Evolutionary conservation across 2,113 vertebrate species (phyloP).

Genomic region (Vanacampus margaritifer): DNA sequence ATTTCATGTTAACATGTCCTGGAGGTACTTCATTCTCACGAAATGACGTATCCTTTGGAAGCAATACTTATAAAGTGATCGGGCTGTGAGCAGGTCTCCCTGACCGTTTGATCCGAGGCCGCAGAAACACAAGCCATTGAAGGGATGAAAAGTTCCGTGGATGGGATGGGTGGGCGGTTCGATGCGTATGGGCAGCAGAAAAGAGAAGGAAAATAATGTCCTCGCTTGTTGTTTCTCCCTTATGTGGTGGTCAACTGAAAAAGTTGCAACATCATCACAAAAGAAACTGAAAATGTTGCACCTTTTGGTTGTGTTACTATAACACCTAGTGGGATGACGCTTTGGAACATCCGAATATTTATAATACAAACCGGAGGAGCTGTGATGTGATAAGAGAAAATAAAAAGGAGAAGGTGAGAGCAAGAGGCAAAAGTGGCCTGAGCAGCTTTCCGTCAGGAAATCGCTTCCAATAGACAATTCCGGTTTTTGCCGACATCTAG

Average conservation of each 20-base stretch:
- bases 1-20: neutral
- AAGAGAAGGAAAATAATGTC: conserved; percentile 7
- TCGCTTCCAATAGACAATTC: neutral
- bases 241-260: conserved; percentile 9
- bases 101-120: conserved; percentile 75
- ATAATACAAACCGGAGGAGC: neutral
- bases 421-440: conserved; percentile 4
- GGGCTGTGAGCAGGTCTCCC: conserved; percentile 62
- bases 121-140: conserved; percentile 79
- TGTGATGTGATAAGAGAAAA: conserved; percentile 15
- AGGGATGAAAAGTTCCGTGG: conserved; percentile 77
- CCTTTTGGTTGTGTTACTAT: neutral
- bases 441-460: neutral
- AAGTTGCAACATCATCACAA: neutral
- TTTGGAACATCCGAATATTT: neutral
- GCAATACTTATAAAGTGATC: neutral
- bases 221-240: conserved; percentile 3
- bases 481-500: neutral
- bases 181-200: conserved; percentile 13
- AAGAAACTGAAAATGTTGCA: neutral
- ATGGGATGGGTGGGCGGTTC: conserved; percentile 42
- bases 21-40: too few relatives aligned
- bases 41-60: neutral
- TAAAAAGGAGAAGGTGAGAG: conserved; percentile 3
- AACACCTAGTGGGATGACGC: neutral